A percentile compares a stretch with the other conserved stretches of the same genome.
These are phyloP conservation scores for Caracal caracal DNA, from an alignment of 2,113 vertebrate species.

Conservation along the genomic window DNA sequence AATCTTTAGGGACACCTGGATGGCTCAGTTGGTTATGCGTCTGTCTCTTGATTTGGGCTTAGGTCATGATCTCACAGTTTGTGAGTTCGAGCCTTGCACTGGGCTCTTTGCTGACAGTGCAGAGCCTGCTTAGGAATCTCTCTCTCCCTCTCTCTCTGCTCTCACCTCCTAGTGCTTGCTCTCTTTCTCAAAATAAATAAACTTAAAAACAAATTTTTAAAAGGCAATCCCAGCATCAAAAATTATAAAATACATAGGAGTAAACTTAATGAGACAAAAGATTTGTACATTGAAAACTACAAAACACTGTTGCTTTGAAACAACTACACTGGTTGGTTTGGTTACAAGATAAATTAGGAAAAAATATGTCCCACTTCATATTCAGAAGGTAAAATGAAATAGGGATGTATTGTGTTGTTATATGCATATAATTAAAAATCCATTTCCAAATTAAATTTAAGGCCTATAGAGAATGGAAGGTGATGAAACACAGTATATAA, in stretches of 20 bases:
- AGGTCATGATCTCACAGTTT: not conserved
- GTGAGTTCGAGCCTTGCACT: not conserved
- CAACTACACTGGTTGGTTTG: not conserved
- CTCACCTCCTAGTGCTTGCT: not conserved
- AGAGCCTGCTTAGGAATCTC: not conserved
- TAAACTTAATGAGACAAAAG: not conserved
- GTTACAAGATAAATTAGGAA: not conserved
- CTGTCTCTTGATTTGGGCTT: not conserved
- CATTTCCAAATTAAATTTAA: not conserved
- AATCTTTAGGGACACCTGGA: not conserved
- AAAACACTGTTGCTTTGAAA: not conserved
- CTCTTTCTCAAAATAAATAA: not conserved
- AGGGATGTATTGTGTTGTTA: not conserved
- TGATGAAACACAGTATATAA: not conserved
- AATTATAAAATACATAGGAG: not conserved
- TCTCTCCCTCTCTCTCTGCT: not conserved
- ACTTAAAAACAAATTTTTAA: not conserved
- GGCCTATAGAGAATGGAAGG: not conserved
- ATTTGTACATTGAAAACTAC: not conserved
- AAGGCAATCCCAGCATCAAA: not conserved
- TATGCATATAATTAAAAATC: not conserved
- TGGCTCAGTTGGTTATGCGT: not conserved
- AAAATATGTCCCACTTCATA: not conserved
- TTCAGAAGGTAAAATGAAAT: not conserved
- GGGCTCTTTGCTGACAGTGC: not conserved